A percentile compares a stretch with the other conserved stretches of the same genome.
Conservation (phyloP, 2,797 vertebrate species). For the Echiichthys vipera region DNA sequence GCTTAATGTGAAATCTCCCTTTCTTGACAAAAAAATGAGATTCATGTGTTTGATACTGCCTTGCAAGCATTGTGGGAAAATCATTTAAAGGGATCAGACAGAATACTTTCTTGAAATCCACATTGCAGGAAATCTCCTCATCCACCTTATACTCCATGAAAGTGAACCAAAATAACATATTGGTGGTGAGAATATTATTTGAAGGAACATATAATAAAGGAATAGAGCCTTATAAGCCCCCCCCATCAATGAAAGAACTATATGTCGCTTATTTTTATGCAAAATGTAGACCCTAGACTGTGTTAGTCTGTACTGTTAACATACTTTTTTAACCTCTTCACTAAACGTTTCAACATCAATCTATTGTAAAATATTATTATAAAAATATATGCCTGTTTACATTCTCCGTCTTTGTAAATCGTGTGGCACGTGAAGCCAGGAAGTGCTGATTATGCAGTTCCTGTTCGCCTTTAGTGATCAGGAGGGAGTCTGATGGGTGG, state of each 20-base stretch:
- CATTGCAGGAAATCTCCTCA: slow-evolving; percentile 45
- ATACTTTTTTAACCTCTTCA: not conserved
- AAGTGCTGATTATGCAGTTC: slow-evolving; percentile 83
- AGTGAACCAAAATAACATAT: slow-evolving; percentile 10
- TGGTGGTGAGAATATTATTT: slow-evolving; percentile 11
- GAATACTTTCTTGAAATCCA: slow-evolving; percentile 45
- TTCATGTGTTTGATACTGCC: slow-evolving; percentile 65
- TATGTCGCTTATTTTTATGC: not conserved
- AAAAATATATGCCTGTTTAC: slow-evolving; percentile 36
- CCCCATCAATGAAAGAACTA: slow-evolving; percentile 8
- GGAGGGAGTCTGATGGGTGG: slow-evolving; percentile 72
- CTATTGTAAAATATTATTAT: not conserved
- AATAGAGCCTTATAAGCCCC: not conserved
- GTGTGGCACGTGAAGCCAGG: slow-evolving; percentile 63
- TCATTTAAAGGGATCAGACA: slow-evolving; percentile 55
- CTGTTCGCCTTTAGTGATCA: slow-evolving; percentile 63
- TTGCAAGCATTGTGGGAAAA: slow-evolving; percentile 60
- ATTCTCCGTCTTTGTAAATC: slow-evolving; percentile 44
- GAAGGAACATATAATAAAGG: not conserved
- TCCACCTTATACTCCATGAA: slow-evolving; percentile 30
- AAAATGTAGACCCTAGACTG: not conserved
- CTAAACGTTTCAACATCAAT: slow-evolving; percentile 2
- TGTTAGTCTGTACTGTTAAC: not conserved
- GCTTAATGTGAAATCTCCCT: slow-evolving; percentile 60
- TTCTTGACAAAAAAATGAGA: slow-evolving; percentile 47